Evolutionary conservation across 1,140 invertebrate genomes (phyloP), one percentile per base, ranked within the genome.

Genomic region (Bicyclus anynana): DNA sequence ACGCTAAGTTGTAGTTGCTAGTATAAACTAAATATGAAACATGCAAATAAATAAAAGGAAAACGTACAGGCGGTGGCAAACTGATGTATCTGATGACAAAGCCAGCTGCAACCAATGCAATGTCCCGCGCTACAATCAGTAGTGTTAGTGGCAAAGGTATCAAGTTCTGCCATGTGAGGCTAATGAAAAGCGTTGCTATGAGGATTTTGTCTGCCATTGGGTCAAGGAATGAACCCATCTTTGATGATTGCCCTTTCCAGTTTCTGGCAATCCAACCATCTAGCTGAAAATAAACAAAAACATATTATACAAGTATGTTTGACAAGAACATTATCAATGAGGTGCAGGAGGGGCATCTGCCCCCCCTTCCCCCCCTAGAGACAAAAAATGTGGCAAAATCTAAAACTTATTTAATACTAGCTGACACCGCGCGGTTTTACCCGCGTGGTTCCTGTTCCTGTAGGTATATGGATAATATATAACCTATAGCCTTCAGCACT

Each of bases 181-280:
- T 93, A 18, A 98, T 78, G 75, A 97, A 97, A 27, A 99, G 86
- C 10, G 95, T 96, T 9, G 93, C 95, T 60, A 99, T 93, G 4
- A 99, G 90, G 13, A 99, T 90, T 91, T 99, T 99, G 84, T 99
- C 98, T n/a, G 98, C 98, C 85, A 98, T 92, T 9, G 98, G 98
- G 89, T 99, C 98, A n/a, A 99, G 77, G 79, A 98, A 97, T 62
- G 96, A 97, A 5, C 98, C 98, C 64, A 98, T 91, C 78, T 95
- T 96, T 20, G 97, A 96, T 12, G 95, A 93, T 84, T 99, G 98
- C 47, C 94, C 95, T 48, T 93, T 92, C 92, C 96, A 98, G 49
- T 94, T 95, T 49, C 98, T 92, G 9, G 98, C 98, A 77, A 99
- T 98, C 92, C 95, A 98, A 18, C 98, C 98, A 92, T 99, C 98